Percentiles rank a stretch among this genome's conserved stretches.
Evolutionary conservation across 2,797 vertebrate genomes (phyloP).

Genomic region (Lepus townsendii): DNA sequence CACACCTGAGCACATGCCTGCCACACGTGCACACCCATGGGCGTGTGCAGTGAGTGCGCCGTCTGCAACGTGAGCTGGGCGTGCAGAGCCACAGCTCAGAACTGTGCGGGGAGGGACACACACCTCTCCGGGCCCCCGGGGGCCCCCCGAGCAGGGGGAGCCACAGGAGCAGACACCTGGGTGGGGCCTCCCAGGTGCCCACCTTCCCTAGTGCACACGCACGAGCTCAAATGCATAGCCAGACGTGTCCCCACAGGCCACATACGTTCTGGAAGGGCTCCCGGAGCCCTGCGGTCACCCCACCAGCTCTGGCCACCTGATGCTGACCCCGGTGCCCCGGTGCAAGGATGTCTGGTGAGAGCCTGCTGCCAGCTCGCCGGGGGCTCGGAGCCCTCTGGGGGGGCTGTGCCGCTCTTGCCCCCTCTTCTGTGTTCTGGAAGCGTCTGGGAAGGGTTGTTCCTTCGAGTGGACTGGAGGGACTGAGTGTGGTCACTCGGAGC

Average conservation of each 20-base stretch:
- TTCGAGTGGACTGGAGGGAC: not conserved
- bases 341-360: not conserved
- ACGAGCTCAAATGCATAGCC: not conserved
- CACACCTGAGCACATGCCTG: not conserved
- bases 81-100: not conserved
- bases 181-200: not conserved
- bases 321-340: not conserved
- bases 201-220: not conserved
- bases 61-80: accelerated
- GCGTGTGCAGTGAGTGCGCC: accelerated
- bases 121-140: accelerated
- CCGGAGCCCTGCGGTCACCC: not conserved
- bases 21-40: not conserved
- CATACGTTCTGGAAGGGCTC: not conserved
- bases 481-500: not conserved
- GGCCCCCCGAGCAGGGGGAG: not conserved
- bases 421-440: slow-evolving; percentile 28
- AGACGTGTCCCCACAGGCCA: too few relatives aligned
- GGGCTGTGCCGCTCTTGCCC: too few relatives aligned
- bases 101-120: not conserved
- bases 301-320: not conserved
- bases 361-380: not conserved
- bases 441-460: not conserved
- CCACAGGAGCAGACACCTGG: not conserved
- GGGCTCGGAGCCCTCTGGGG: not conserved